Conservation (phyloP, 2,113 vertebrate genomes). For the Sciurus niger region DNA sequence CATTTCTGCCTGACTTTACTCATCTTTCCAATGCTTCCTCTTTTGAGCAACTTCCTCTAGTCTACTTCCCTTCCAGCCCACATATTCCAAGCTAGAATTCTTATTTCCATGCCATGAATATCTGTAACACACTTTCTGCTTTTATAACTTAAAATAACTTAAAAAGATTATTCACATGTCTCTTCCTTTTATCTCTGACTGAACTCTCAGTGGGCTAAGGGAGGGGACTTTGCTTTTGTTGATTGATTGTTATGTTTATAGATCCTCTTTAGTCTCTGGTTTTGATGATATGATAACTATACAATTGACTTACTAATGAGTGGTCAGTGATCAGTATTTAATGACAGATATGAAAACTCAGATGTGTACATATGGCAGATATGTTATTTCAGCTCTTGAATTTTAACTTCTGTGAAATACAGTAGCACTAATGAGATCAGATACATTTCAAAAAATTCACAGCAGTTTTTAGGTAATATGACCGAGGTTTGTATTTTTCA, state of each 20-base stretch:
- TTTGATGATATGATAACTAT: slow-evolving; percentile 10
- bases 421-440: background rate
- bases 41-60: background rate
- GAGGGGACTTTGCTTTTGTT: background rate
- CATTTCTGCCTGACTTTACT: background rate
- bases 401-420: slow-evolving; percentile 42
- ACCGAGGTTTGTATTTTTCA: background rate
- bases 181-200: background rate
- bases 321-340: background rate
- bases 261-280: background rate
- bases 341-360: slow-evolving; percentile 12
- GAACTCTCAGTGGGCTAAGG: background rate
- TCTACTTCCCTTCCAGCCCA: background rate
- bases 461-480: background rate
- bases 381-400: slow-evolving; percentile 21
- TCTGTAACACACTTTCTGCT: background rate
- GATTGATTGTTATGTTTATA: slow-evolving; percentile 2
- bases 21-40: background rate
- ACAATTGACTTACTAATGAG: background rate
- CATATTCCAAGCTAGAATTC: slow-evolving; percentile 3
- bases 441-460: slow-evolving; percentile 12
- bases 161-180: background rate
- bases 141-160: slow-evolving; percentile 52
- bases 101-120: background rate
- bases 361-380: background rate